Base-by-base conservation (phyloP, 1,140 invertebrate species). In the Proctacanthus coquilletti region DNA sequence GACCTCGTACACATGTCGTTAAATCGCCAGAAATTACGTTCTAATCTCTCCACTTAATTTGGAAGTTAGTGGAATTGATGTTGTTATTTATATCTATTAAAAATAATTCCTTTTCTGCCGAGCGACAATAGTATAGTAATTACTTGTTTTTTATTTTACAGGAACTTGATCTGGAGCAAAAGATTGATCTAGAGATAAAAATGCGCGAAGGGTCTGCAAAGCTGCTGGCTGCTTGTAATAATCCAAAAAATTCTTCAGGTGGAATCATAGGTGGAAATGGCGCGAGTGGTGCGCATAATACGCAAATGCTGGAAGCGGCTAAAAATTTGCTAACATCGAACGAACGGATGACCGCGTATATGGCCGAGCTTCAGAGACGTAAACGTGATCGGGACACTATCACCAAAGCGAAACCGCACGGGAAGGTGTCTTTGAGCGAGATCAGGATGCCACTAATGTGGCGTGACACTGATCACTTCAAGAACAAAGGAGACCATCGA, bases 381-480 rank as follows among this genome's bases (percentile, higher is more conserved):
- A 71, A 70, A 51, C 66, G 59, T 13, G 63, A 66, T 38, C 37
- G 51, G 19, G 36, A 45, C 1, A 25, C 35, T 1, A 34, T 31
- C 25, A 52, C 47, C 20, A 41, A 38, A 30, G 39, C 43, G 1
- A 38, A 44, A 21, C 61, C 56, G 33, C 60, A 49, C 17, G 66
- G 63, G 0, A 52, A 60, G 38, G 56, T 71, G n/a, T 69, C 64
- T 15, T 45, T 72, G 36, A 66, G 69, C 37, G 76, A 81, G 51
- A 58, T 81, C 5, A 60, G 78, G 20, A 72, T 81, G 47, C 78
- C 78, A 0, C 51, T 81, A 20, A 78, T 80, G 60, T 81, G 77
- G 77, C 69, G 74, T 40, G 76, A 80, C 50, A 69, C 68, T 0
- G 77, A 80, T 51, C 75, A 80, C 47, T 80, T 80, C 48, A 79